Conservation (phyloP, 2,797 vertebrate species). For the Denticeps clupeoides region DNA sequence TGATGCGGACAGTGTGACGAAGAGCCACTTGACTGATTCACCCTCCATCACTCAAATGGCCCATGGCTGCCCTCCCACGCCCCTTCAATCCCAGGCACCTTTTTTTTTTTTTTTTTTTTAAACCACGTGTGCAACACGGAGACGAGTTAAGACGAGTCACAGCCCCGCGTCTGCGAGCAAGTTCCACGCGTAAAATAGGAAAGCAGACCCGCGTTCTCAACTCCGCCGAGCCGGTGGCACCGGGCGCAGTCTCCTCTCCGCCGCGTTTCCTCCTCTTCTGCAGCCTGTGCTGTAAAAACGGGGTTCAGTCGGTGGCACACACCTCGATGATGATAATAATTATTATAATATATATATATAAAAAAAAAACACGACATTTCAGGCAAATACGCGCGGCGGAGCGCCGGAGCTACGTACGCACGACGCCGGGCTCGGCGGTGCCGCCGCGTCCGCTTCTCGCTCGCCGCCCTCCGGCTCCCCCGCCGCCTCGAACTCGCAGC, state of each 20-base stretch:
- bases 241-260: slow-evolving; percentile 24
- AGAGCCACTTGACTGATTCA: too few species aligned
- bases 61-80: background rate
- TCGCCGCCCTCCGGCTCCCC: slow-evolving; percentile 19
- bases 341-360: slow-evolving; percentile 13
- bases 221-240: slow-evolving; percentile 23
- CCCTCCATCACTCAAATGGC: background rate
- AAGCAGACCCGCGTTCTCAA: slow-evolving; percentile 35
- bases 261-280: slow-evolving; percentile 31
- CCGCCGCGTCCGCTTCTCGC: slow-evolving; percentile 24
- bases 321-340: too few species aligned
- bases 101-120: too few species aligned
- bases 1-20: too few species aligned
- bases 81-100: background rate
- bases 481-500: slow-evolving; percentile 24
- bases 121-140: too few species aligned
- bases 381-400: too few species aligned
- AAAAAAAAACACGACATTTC: background rate
- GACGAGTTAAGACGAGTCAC: too few species aligned
- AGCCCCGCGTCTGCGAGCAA: too few species aligned
- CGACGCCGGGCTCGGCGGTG: slow-evolving; percentile 10
- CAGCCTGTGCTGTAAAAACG: slow-evolving; percentile 31
- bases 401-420: slow-evolving; percentile 35
- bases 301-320: too few species aligned
- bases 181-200: too few species aligned